Base-by-base conservation (phyloP, 2,888 invertebrate genomes). In the Phalera bucephala region DNA sequence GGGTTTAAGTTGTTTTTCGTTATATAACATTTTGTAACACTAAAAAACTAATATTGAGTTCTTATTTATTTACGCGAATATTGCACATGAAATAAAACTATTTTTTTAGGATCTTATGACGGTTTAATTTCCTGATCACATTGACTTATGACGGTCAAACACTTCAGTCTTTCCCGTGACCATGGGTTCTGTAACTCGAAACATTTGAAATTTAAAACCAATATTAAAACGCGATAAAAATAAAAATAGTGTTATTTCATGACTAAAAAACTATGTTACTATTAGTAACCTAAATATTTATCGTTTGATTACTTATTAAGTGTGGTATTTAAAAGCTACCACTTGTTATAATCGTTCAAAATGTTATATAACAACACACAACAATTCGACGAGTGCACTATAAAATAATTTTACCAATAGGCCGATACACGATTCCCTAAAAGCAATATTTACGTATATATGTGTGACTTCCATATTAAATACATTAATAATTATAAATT, bases 401-500 rank as follows among this genome's bases (percentile, higher is more conserved):
- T 33, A 40, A 48, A 37, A 14, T 45, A 58, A 48, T 29, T 47
- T 36, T 47, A 62, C 54, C 48, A 48, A 66, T 76, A 78, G 78
- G 78, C 78, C 78, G 62, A 61, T 63, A 55, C 52, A 64, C 49
- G 63, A 61, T 66, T 55, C 32, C 41, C 70, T 72, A 76, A 47
- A 81, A 79, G 80, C 80, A 74, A 71, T 67, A 50, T 65, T 83
- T 82, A 82, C 82, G 83, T 84, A 83, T 81, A 77, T 80, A 73
- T 59, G 78, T 80, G 80, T 77, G 73, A 72, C 71, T 72, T 62
- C 58, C 53, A 56, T 58, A 53, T 56, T 45, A 40, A 64, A 64
- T 64, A 66, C 56, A 62, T 60, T 62, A 63, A 54, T 54, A 40
- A 56, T 64, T 64, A 64, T 64, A 67, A 65, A 63, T 45, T 61